Conservation (phyloP, 2,113 vertebrate genomes). For the Halichoeres trimaculatus region DNA sequence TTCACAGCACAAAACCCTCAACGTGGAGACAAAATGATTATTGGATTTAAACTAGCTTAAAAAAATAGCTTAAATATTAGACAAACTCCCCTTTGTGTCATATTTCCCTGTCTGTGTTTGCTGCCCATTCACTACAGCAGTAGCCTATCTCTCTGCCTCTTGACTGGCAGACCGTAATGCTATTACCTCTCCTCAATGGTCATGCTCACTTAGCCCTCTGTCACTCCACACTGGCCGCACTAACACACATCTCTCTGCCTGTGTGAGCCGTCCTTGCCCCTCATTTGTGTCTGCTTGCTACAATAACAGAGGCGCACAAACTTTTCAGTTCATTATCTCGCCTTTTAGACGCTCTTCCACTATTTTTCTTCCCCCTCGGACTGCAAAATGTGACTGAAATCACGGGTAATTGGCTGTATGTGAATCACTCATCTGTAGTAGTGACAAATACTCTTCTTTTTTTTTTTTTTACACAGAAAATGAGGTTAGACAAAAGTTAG, state of each 20-base stretch:
- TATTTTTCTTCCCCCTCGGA: background rate
- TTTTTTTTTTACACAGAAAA: too few species aligned
- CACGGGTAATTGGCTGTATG: constrained; percentile 62
- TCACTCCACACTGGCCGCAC: constrained; percentile 62
- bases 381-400: constrained; percentile 64
- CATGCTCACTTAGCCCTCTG: constrained; percentile 77
- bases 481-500: constrained; percentile 23
- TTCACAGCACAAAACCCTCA: constrained; percentile 5
- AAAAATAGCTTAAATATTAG: background rate
- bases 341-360: constrained; percentile 34
- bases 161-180: constrained; percentile 75
- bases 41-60: background rate
- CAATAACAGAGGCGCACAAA: constrained; percentile 59
- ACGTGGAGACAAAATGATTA: background rate
- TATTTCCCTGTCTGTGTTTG: constrained; percentile 16
- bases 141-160: constrained; percentile 47
- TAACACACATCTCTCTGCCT: constrained; percentile 50
- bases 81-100: constrained; percentile 19
- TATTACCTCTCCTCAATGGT: constrained; percentile 73
- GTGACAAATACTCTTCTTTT: constrained; percentile 38
- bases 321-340: constrained; percentile 70
- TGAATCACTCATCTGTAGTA: constrained; percentile 64
- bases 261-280: constrained; percentile 59
- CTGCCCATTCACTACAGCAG: constrained; percentile 53
- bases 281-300: constrained; percentile 64